Evolutionary conservation across 2,888 invertebrate species (phyloP), one percentile per base, ranked within the genome.

Genomic region (Lasioglossum pauxillum): DNA sequence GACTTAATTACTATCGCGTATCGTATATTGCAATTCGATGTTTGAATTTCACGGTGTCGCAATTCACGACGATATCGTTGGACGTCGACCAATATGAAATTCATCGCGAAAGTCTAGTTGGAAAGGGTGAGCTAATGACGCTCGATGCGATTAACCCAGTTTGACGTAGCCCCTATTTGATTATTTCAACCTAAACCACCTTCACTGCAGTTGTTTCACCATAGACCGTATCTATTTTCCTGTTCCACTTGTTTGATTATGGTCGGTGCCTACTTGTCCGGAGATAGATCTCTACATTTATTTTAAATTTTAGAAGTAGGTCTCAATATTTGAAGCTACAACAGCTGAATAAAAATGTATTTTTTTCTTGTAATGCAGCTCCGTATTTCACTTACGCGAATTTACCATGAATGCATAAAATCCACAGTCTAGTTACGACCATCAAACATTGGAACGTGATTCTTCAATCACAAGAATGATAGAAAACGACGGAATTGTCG

Each of bases 41-140:
- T 74, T n/a, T 31, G 31, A 74, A 49, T 74, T 23, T 74, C 23
- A 49, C 27, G 23, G 49, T 31, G 41, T 27, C 19, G 46, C 46
- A 44, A 46, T 46, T 49, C 44, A 64, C 14, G 14, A 64, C 64
- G 64, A 64, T 16, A 64, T 16, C 64, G 64, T 64, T 31, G 64
- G 31, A 31, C 64, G 64, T 64, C 16, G 64, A 31, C 64, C 14
- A 31, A 64, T 64, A 64, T 64, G 64, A 64, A 64, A 64, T 64
- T 64, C 31, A 64, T 64, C 2, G 31, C 16, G 64, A 64, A 64
- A 64, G 31, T 64, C 27, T 31, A 14, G 5, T 31, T 31, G 64
- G 31, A 64, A 64, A 64, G 16, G 64, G 64, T 31, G 64, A 16
- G 31, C 16, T 64, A 64, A 64, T 64, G 64, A 64, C 64, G 31